Evolutionary conservation across 2,888 invertebrate genomes (phyloP), one percentile per base, ranked within the genome.

Genomic region (Drosophila monieri): DNA sequence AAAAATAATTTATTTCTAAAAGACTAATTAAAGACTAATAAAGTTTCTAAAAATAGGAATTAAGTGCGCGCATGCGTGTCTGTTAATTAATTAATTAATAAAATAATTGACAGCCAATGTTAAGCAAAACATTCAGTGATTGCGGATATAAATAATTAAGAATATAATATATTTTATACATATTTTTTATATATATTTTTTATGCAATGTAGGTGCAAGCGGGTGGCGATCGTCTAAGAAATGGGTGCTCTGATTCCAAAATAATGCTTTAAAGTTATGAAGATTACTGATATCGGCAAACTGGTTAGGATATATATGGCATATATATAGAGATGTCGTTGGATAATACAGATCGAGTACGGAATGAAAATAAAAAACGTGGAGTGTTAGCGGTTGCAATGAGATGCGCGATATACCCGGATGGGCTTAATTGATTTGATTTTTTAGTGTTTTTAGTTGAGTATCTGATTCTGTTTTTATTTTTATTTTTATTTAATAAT

Each of bases 61-160:
- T 2, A 41, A 49, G 43, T 41, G 35, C 44, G 64, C 44, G 54
- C 80, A 80, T 83, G 78, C 80, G 56, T 70, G 60, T 25, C 39
- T n/a, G 44, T 44, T 60, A 39, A 48, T 41, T 18, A 43, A 18
- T 18, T 18, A 18, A 18, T 18, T 18, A 18, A 1, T 18, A 12
- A 43, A 6, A n/a, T 9, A 37, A 25, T 15, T 6, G 32, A 23
- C n/a, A 32, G 10, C 41, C 8, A 18, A 10, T 14, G 25, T 21
- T 37, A 60, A 62, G 53, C 62, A 69, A 67, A 77, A 71, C 70
- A 74, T 65, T 71, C 46, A 41, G 46, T 70, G 75, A 71, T 76
- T 46, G 76, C 49, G 30, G 14, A 41, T 43, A 35, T 18, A 27
- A 2, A 9, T 8, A 21, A 4, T 21, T 21, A 21, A 21, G 21